These are phyloP conservation scores for Steinernema scapterisci DNA, from an alignment of 2,888 invertebrate species.

Conservation along the genomic window DNA sequence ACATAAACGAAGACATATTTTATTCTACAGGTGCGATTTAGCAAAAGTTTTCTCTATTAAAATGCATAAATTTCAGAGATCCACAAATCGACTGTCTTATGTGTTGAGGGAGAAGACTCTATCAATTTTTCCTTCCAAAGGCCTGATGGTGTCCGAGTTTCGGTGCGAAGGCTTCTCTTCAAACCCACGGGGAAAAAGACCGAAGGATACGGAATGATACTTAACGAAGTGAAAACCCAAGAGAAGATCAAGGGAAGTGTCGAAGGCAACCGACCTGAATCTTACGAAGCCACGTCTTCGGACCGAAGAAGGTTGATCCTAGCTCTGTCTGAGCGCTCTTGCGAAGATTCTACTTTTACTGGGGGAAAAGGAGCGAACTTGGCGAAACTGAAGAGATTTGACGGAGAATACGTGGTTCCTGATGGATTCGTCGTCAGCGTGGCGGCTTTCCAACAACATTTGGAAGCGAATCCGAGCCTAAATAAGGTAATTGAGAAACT, in stretches of 20 bases:
- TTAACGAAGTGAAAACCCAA: neutral
- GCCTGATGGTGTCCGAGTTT: neutral
- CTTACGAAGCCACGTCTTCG: conserved; percentile 22
- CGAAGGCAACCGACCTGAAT: neutral
- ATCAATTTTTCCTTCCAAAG: neutral
- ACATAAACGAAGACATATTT: neutral
- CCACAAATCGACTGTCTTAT: neutral
- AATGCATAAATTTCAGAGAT: neutral
- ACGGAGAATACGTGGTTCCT: conserved; percentile 56
- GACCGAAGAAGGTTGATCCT: conserved; percentile 41
- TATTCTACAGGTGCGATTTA: conserved; percentile 15
- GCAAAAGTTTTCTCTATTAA: too few relatives aligned
- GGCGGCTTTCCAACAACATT: conserved; percentile 46
- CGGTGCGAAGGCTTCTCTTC: neutral
- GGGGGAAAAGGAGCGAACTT: conserved; percentile 83
- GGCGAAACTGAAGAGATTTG: conserved; percentile 73
- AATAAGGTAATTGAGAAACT: conserved; percentile 31
- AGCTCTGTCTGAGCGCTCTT: conserved; percentile 54
- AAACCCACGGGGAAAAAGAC: neutral
- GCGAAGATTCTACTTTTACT: conserved; percentile 71
- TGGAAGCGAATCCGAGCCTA: conserved; percentile 42
- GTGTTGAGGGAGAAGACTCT: neutral
- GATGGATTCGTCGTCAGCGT: conserved; percentile 57
- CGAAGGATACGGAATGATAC: neutral
- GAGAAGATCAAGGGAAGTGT: neutral